phyloP scores from a whole-genome alignment of 2,888 invertebrate species.

The Dicyrtomina minuta region DNA sequence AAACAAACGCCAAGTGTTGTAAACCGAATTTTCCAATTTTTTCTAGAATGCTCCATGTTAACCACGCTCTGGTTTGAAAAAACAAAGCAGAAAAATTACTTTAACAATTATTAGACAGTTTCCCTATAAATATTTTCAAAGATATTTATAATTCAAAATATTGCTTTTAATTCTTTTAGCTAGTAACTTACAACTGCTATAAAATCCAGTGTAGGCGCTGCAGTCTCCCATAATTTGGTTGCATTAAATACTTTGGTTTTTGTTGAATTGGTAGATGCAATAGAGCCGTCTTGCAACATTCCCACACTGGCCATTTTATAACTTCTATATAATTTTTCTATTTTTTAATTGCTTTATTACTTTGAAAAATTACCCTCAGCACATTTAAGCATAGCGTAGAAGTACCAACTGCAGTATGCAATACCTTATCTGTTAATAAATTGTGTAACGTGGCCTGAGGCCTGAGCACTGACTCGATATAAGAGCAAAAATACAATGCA shows the following conservation, averaged over 20 bases:
- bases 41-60: slow-evolving; percentile 18
- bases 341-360: too few species aligned
- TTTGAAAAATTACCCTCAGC: too few species aligned
- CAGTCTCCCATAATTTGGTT: background rate
- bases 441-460: too few species aligned
- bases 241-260: background rate
- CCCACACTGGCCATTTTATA: background rate
- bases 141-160: too few species aligned
- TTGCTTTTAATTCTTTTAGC: background rate
- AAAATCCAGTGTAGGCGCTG: slow-evolving; percentile 15
- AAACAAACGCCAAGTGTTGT: slow-evolving; percentile 35
- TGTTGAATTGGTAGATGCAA: background rate
- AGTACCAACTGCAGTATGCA: too few species aligned
- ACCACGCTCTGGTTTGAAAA: slow-evolving; percentile 14
- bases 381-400: too few species aligned
- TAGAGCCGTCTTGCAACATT: background rate
- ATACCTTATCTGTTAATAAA: too few species aligned
- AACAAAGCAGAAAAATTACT: too few species aligned
- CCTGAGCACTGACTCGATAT: too few species aligned
- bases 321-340: background rate
- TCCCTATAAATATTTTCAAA: too few species aligned
- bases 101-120: too few species aligned
- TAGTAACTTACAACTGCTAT: slow-evolving; percentile 27
- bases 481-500: too few species aligned
- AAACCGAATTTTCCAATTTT: slow-evolving; percentile 19